phyloP scores from a whole-genome alignment of 2,113 vertebrate species.

The Dasyprocta punctata region DNA sequence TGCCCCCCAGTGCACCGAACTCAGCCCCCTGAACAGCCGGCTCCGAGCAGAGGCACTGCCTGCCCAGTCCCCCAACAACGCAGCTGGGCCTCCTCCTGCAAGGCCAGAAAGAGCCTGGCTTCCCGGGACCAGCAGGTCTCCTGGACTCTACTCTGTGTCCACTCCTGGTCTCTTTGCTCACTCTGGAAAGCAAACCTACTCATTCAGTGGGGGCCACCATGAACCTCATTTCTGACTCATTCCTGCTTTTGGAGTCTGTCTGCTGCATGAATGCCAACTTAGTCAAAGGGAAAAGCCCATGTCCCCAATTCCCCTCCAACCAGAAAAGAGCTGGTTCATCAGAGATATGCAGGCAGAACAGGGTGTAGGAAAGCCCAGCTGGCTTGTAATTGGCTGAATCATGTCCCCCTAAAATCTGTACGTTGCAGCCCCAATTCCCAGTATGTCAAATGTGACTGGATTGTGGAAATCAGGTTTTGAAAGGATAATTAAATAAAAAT shows the following conservation, averaged over 20 bases:
- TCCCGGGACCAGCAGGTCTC: neutral
- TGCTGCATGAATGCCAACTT: neutral
- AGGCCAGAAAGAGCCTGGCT: neutral
- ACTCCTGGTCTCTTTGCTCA: neutral
- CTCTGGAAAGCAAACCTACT: neutral
- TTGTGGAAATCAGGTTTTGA: neutral
- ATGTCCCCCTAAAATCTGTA: neutral
- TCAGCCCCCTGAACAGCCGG: neutral
- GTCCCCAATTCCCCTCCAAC: neutral
- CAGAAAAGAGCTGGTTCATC: neutral
- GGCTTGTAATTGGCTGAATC: neutral
- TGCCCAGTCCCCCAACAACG: neutral
- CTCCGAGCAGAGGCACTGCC: too few relatives aligned
- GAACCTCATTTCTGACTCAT: neutral
- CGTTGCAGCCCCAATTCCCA: neutral
- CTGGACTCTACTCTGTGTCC: neutral
- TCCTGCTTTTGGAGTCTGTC: neutral
- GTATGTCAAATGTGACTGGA: neutral
- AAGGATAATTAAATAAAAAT: neutral
- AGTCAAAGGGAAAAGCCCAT: neutral
- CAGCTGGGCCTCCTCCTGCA: neutral
- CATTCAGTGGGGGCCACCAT: neutral
- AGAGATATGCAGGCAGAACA: neutral
- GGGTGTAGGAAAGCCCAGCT: neutral
- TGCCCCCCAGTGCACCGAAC: neutral